These are phyloP conservation scores for Tinea pellionella DNA, from an alignment of 2,888 invertebrate genomes.

Conservation along the genomic window DNA sequence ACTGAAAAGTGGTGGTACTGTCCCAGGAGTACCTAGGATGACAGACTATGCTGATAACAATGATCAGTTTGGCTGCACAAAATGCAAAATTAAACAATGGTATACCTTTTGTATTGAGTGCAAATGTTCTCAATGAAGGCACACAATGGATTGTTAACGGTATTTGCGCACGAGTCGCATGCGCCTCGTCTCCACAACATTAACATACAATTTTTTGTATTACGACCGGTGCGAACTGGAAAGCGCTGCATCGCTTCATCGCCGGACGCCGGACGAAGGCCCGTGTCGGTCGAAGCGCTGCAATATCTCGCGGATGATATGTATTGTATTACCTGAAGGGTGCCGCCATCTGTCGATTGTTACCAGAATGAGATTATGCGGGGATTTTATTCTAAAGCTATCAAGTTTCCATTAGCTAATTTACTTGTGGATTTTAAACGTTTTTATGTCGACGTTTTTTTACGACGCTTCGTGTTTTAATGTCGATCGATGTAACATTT, in stretches of 20 bases:
- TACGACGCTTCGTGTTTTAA: too few relatives aligned
- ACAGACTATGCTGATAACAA: too few relatives aligned
- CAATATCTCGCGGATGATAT: conserved; percentile 18
- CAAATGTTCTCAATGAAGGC: too few relatives aligned
- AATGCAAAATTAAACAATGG: too few relatives aligned
- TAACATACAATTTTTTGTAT: conserved; percentile 2
- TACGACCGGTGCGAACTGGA: conserved; percentile 2
- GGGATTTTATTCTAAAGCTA: conserved; percentile 58
- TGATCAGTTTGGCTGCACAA: too few relatives aligned
- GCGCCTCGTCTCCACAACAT: background rate
- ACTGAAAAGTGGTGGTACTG: too few relatives aligned
- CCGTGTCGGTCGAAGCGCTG: conserved; percentile 25
- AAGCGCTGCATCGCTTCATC: conserved; percentile 14
- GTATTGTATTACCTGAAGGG: conserved; percentile 56
- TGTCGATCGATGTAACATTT: too few relatives aligned
- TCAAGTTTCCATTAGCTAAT: conserved; percentile 70
- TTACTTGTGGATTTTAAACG: conserved; percentile 46
- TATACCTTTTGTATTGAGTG: too few relatives aligned
- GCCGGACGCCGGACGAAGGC: background rate
- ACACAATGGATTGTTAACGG: too few relatives aligned
- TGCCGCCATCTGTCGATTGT: conserved; percentile 57
- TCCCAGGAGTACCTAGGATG: too few relatives aligned
- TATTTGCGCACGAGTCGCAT: background rate
- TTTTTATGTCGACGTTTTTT: too few relatives aligned
- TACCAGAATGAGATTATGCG: conserved; percentile 50